These are phyloP conservation scores for Encarsia formosa DNA, from an alignment of 2,888 invertebrate genomes.

Conservation along the genomic window DNA sequence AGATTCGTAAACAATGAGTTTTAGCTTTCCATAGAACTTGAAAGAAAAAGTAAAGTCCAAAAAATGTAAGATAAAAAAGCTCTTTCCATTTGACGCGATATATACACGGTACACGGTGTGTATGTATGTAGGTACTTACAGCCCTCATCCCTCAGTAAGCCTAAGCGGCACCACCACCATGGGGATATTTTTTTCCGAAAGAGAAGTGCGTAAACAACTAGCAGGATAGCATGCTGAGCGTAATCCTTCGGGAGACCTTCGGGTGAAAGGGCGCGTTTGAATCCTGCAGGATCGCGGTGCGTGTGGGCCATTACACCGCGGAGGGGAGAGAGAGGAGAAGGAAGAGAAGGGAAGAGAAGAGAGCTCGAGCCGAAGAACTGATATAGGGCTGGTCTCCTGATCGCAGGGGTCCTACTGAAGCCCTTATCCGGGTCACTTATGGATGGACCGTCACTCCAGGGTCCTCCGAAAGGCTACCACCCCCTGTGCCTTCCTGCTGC, in stretches of 20 bases:
- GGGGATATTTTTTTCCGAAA: constrained; percentile 41
- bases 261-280: not conserved
- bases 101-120: too few relatives aligned
- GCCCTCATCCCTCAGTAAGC: too few relatives aligned
- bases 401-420: constrained; percentile 49
- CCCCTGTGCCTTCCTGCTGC: constrained; percentile 37
- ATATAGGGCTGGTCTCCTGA: constrained; percentile 41
- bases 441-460: constrained; percentile 40
- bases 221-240: constrained; percentile 39
- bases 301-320: not conserved
- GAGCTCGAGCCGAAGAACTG: constrained; percentile 14
- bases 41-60: too few relatives aligned
- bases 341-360: constrained; percentile 23
- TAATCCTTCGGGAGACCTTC: not conserved
- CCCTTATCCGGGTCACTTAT: constrained; percentile 52
- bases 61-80: too few relatives aligned
- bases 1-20: too few relatives aligned
- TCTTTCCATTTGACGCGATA: too few relatives aligned
- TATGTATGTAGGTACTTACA: too few relatives aligned
- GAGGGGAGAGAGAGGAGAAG: constrained; percentile 32
- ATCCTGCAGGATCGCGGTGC: not conserved
- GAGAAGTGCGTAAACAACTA: constrained; percentile 48
- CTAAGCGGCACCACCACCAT: not conserved
- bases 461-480: constrained; percentile 32
- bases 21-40: too few relatives aligned